phyloP scores from a whole-genome alignment of 2,797 vertebrate genomes.

The Pogoniulus pusillus region DNA sequence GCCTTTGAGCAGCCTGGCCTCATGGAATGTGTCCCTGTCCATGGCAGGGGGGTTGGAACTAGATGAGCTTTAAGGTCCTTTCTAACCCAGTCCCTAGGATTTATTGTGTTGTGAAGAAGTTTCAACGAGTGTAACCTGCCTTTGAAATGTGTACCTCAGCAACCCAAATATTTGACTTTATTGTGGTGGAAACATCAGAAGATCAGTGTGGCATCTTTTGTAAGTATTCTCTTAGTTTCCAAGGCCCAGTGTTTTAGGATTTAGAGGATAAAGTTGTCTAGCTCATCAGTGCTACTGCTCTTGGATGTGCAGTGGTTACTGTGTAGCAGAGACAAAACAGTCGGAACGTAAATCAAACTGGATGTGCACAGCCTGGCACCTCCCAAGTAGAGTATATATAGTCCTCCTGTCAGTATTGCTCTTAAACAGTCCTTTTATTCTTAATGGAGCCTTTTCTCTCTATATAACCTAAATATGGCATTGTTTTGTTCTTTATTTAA shows the following conservation, averaged over 20 bases:
- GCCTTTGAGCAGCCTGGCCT: no score
- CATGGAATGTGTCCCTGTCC: no score
- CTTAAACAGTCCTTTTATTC: neutral
- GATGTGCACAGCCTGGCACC: neutral
- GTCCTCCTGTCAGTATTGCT: neutral
- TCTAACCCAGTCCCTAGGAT: neutral
- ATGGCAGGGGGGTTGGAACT: no score
- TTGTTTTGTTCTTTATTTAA: constrained; percentile 49
- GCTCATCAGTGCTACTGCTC: neutral
- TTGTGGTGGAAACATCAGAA: neutral
- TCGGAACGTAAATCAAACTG: neutral
- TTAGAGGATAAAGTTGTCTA: neutral
- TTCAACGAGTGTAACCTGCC: neutral
- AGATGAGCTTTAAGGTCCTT: no score
- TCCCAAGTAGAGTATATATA: neutral
- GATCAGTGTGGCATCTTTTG: neutral
- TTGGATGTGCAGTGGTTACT: neutral
- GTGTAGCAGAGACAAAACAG: neutral
- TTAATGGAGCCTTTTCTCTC: neutral
- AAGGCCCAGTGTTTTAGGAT: neutral
- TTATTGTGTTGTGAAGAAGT: neutral
- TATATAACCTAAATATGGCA: neutral
- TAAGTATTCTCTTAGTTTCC: neutral
- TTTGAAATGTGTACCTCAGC: neutral
- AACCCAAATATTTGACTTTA: neutral